Evolutionary conservation across 2,113 vertebrate genomes (phyloP), one percentile per base, ranked within the genome.

Genomic region (Oreochromis niloticus): DNA sequence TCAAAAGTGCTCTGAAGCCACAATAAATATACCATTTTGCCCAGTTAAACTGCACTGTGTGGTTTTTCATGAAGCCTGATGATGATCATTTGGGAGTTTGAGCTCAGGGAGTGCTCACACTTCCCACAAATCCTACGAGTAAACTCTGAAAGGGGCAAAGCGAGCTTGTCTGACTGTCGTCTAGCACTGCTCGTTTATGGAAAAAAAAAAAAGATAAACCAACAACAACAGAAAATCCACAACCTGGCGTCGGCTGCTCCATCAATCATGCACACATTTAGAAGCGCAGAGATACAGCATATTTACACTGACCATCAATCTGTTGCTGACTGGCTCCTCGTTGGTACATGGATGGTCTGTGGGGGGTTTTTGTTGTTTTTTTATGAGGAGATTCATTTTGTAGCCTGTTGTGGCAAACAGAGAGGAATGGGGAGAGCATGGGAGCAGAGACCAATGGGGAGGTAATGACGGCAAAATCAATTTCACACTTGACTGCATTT

Each of bases 401-500:
- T 71, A 22, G 78, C 46, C 7, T 90, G 83, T 63, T 88, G 81
- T 66, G 24, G 84, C 59, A 57, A 83, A 80, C 66, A 34, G 81
- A 85, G 48, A 56, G 59, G 50, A 46, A 22, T 9, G 16, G 19
- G 55, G 22, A 59, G 54, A 85, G 50, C 4, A 17, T 56, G 80
- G 54, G 82, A 89, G 91, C 5, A 14, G 56, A 80, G 85, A 82
- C 84, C 88, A 87, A 84, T 61, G 30, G 88, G 85, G 85, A 90
- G 68, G 83, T 66, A 89, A 91, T 88, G 92, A 94, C 50, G 14
- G 90, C 91, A 88, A 93, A 94, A 94, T 95, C 95, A 95, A 96
- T 96, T 96, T 96, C 96, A 94, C 93, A 91, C 94, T 91, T 87
- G 94, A 46, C 83, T 92, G 92, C 66, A 4, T 94, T 91, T 36